Evolutionary conservation across 2,888 invertebrate genomes (phyloP).

Genomic region (Silvanus unidentatus): DNA sequence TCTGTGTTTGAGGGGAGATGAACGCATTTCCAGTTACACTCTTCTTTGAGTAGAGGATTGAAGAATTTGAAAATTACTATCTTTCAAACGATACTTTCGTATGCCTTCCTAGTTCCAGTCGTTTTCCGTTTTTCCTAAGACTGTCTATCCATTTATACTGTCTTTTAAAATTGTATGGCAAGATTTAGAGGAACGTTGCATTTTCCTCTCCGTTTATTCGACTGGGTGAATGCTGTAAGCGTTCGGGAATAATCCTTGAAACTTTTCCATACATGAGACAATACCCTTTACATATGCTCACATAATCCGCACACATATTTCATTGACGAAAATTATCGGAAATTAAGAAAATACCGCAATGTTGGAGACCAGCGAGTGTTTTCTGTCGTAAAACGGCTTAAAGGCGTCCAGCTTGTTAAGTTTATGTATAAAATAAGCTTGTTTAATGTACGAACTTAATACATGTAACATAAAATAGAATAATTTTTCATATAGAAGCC

Average conservation of each 20-base stretch:
- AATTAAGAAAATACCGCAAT: no score
- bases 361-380: no score
- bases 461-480: constrained; percentile 26
- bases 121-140: not conserved
- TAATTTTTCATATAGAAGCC: constrained; percentile 32
- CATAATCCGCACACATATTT: no score
- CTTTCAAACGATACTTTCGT: constrained; percentile 15
- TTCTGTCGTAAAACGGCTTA: no score
- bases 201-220: no score
- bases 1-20: constrained; percentile 10
- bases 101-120: constrained; percentile 6
- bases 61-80: constrained; percentile 23
- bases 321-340: no score
- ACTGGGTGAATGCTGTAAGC: no score
- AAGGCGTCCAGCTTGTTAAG: no score
- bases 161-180: constrained; percentile 1
- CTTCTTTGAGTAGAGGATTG: constrained; percentile 14
- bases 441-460: constrained; percentile 25
- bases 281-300: no score
- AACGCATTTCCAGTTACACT: constrained; percentile 15
- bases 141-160: not conserved
- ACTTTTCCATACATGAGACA: no score
- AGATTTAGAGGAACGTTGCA: not conserved
- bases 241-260: no score
- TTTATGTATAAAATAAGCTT: constrained; percentile 19